Conservation (phyloP, 2,888 invertebrate genomes). For the Empis stercorea region DNA sequence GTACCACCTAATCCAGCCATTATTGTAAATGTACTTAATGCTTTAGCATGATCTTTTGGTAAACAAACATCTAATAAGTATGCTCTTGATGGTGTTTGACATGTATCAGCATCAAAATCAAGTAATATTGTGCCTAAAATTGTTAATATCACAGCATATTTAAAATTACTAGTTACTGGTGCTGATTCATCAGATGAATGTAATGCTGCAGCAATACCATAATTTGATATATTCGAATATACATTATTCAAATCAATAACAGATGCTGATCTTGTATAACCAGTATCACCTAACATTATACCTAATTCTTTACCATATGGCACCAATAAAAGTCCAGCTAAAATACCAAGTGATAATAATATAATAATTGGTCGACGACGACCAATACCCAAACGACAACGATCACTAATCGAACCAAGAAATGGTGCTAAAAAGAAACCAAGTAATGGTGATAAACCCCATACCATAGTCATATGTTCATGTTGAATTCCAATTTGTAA, state of each 20-base stretch:
- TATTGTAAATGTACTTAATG: constrained; percentile 48
- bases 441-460: constrained; percentile 35
- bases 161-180: constrained; percentile 19
- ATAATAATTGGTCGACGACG: constrained; percentile 47
- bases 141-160: constrained; percentile 41
- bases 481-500: constrained; percentile 48
- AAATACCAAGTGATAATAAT: constrained; percentile 42
- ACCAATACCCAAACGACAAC: constrained; percentile 41
- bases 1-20: constrained; percentile 52
- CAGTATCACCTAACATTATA: constrained; percentile 37
- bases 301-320: constrained; percentile 47
- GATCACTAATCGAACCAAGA: constrained; percentile 47
- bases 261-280: not conserved
- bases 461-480: constrained; percentile 43
- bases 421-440: constrained; percentile 35
- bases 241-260: constrained; percentile 10
- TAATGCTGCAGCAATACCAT: constrained; percentile 19
- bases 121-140: constrained; percentile 47
- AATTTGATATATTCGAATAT: constrained; percentile 7
- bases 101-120: constrained; percentile 52
- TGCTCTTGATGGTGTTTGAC: constrained; percentile 49
- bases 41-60: constrained; percentile 48
- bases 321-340: constrained; percentile 44
- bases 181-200: not conserved
- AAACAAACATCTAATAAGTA: constrained; percentile 48